Evolutionary conservation across 2,888 invertebrate genomes (phyloP), one percentile per base, ranked within the genome.

Genomic region (Cryptocephalus moraei): DNA sequence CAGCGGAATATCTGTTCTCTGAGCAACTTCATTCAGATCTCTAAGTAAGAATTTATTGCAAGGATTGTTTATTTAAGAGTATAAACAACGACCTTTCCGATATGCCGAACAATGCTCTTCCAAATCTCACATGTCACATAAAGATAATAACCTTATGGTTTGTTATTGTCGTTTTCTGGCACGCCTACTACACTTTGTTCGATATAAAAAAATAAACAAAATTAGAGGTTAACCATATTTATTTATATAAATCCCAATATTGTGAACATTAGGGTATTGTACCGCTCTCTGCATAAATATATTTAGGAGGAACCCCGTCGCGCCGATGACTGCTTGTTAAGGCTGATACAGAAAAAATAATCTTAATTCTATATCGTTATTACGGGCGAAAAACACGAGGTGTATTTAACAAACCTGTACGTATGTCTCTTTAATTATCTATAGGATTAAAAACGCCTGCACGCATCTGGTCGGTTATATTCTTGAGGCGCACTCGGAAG

Each of bases 161-260:
- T 50, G 50, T 50, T 50, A 48, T 50, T 49, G 22, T 22, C 22
- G 22, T 22, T 36, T n/a, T 48, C 44, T 41, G 42, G 45, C 36
- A 46, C 48, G 45, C 49, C 46, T 51, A 52, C 43, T 48, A 39
- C 45, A 51, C 51, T 55, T 56, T 61, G 60, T 61, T 62, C 56
- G 48, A 56, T 22, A 22, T 56, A 56, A 57, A 59, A 61, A 61
- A 62, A 62, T 56, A 62, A 62, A 56, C 61, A 60, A 47, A 51
- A 43, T 46, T 51, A 47, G 58, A 58, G 59, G 61, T 59, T 62
- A 58, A 57, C 57, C 59, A 54, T 60, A 61, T 62, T 61, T 62
- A 61, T 62, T 61, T 62, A 52, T 58, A 51, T 59, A 57, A 60
- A 57, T 60, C 61, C 60, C 55, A 62, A 62, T 62, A 61, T 61